Evolutionary conservation across 2,797 vertebrate genomes (phyloP).

Genomic region (Bovichtus diacanthus): DNA sequence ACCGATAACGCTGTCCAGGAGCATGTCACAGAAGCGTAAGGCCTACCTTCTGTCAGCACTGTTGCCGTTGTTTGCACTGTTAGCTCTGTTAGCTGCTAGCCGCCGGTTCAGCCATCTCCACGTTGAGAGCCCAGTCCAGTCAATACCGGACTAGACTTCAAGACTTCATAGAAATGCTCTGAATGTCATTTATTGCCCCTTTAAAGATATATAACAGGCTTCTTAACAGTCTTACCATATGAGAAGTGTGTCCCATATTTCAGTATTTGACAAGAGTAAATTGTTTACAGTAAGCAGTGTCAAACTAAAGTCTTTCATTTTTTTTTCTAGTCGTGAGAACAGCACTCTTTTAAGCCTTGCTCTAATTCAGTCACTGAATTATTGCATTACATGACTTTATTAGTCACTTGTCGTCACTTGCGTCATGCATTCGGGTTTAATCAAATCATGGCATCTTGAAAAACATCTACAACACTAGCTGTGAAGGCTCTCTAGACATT

Average conservation of each 20-base stretch:
- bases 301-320: constrained; percentile 34
- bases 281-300: constrained; percentile 53
- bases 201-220: not conserved
- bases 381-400: constrained; percentile 79
- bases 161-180: too few species aligned
- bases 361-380: constrained; percentile 71
- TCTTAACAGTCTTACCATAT: not conserved
- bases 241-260: constrained; percentile 16
- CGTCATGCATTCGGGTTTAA: constrained; percentile 66
- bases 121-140: too few species aligned
- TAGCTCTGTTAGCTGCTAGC: too few species aligned
- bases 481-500: constrained; percentile 42
- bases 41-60: too few species aligned
- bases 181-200: too few species aligned
- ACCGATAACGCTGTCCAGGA: too few species aligned
- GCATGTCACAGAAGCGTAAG: too few species aligned
- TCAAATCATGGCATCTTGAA: constrained; percentile 61
- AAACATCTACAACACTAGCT: constrained; percentile 57
- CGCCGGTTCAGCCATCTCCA: too few species aligned
- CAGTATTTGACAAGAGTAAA: constrained; percentile 31
- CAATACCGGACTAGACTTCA: too few species aligned
- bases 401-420: constrained; percentile 79
- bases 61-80: too few species aligned
- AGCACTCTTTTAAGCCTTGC: constrained; percentile 41
- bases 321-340: constrained; percentile 42